A percentile compares a stretch with the other conserved stretches of the same genome.
These are phyloP conservation scores for Agrochola lota DNA, from an alignment of 2,888 invertebrate genomes.

Conservation along the genomic window DNA sequence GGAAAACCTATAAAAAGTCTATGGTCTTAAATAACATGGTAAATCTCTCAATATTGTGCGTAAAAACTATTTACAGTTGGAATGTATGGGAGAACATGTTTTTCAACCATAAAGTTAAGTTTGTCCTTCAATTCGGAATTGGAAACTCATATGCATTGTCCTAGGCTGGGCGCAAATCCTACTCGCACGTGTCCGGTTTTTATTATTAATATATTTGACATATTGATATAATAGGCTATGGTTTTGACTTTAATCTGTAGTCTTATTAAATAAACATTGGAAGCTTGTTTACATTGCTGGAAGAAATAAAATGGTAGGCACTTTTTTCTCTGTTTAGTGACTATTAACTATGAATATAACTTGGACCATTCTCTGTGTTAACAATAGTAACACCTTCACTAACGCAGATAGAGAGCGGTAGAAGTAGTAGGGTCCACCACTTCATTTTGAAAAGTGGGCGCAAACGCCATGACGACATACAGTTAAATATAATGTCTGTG, in stretches of 20 bases:
- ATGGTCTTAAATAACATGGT: not conserved
- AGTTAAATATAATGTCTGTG: not conserved
- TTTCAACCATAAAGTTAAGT: not conserved
- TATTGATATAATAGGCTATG: conserved; percentile 7
- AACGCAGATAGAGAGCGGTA: conserved; percentile 13
- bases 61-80: not conserved
- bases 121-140: not conserved
- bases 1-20: not conserved
- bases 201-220: not conserved
- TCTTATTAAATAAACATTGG: conserved; percentile 4
- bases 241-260: conserved; percentile 20
- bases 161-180: too few relatives aligned
- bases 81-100: not conserved
- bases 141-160: not conserved
- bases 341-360: conserved; percentile 17
- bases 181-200: conserved; percentile 1
- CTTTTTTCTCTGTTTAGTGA: conserved; percentile 1
- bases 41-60: not conserved
- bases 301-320: conserved; percentile 31
- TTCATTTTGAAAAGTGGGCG: not conserved
- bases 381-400: not conserved
- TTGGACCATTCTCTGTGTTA: conserved; percentile 28
- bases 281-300: conserved; percentile 24
- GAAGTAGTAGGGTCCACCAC: not conserved
- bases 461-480: not conserved